Evolutionary conservation across 2,113 vertebrate genomes (phyloP), one percentile per base, ranked within the genome.

Genomic region (Tragelaphus strepsiceros): DNA sequence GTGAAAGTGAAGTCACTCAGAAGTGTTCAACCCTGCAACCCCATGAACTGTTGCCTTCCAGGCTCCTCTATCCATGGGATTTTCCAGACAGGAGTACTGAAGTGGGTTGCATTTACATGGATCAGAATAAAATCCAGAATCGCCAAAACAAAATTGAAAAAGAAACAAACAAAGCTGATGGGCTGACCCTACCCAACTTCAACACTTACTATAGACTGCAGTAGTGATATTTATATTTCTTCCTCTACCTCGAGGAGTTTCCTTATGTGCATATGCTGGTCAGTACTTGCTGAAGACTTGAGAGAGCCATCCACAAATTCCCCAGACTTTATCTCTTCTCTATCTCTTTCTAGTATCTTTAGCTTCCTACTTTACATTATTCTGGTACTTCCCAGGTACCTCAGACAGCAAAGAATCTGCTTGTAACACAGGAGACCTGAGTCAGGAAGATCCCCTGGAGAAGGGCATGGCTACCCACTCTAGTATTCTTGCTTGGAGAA

Each of bases 241-340:
- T 43, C 32, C 53, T 32, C 62, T 51, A 13, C n/a, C 21, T 83
- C 19, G 3, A 9, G 17, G 54, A 54, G 11, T 77, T 74, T 67
- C 7, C 21, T n/a, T 8, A 1, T 49, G 14, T 17, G 0, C 4
- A 16, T 49, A 6, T 30, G 19, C 30, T 59, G 13, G 0, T 46
- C 53, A 22, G 30, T 19, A 28, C 8, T 87, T 90, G 49, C n/a
- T 84, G 30, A 86, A 87, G 35, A 77, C 39, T 80, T 62, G 32
- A 49, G 5, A 5, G 14, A 9, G 3, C 2, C 26, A 28, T 56
- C 51, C 15, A 32, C 12, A 54, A 5, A 51, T 61, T 7, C 32
- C 54, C 7, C 78, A 28, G 71, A 61, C 26, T 91, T 56, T 46
- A 35, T 61, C n/a, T 78, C 81, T 61, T 71, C 30, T 71, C 62